Percentiles rank a stretch among this genome's conserved stretches.
Evolutionary conservation across 2,113 vertebrate genomes (phyloP).

Genomic region (Hipposideros armiger): DNA sequence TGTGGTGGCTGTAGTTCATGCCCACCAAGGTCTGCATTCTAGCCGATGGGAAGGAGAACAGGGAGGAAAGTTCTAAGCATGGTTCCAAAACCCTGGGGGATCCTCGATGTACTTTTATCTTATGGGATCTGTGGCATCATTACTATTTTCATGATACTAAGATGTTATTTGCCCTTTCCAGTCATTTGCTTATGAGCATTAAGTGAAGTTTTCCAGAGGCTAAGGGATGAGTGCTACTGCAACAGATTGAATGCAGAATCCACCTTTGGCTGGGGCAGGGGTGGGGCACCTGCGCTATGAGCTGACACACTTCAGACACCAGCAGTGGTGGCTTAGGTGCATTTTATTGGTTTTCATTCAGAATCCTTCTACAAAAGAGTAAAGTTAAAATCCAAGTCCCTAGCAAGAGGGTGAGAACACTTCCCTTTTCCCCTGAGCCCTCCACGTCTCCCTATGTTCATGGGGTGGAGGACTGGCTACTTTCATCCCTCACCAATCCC

Average conservation of each 20-base stretch:
- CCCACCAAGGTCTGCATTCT: neutral
- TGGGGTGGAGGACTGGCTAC: neutral
- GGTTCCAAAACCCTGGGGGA: neutral
- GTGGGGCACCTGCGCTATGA: neutral
- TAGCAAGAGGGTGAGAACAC: neutral
- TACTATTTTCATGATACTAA: neutral
- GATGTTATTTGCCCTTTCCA: neutral
- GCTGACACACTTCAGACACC: conserved; percentile 13
- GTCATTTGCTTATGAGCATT: neutral
- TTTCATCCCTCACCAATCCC: neutral
- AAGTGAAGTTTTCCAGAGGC: neutral
- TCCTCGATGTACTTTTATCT: neutral
- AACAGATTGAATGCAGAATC: neutral
- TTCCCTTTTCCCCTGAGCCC: neutral
- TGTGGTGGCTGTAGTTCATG: neutral
- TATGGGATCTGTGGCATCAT: neutral
- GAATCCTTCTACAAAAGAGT: conserved; percentile 69
- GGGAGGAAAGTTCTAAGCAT: neutral
- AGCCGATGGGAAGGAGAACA: neutral
- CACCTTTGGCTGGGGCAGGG: neutral
- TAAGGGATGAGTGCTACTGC: neutral
- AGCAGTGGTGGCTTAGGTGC: neutral
- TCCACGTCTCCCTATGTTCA: neutral
- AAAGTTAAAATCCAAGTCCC: conserved; percentile 65
- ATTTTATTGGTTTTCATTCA: conserved; percentile 71